Conservation (phyloP, 2,113 vertebrate genomes). For the Acinonyx jubatus region DNA sequence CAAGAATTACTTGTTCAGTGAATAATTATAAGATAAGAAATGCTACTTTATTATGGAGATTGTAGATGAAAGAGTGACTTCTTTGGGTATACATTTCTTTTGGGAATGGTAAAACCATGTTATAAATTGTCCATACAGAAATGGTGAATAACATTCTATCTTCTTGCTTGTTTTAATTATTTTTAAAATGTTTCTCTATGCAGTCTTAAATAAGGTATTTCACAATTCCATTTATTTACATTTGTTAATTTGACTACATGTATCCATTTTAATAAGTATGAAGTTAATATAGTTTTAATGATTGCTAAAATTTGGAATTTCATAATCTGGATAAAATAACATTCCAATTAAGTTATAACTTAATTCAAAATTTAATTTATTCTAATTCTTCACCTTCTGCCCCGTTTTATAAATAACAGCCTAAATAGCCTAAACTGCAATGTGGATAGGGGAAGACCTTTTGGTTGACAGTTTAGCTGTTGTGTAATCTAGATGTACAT, state of each 20-base stretch:
- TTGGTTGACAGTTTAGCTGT: background rate
- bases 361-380: background rate
- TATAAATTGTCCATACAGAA: slow-evolving; percentile 1
- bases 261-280: slow-evolving; percentile 16
- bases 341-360: background rate
- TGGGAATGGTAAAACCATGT: slow-evolving; percentile 15
- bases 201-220: slow-evolving; percentile 28
- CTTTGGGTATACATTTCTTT: background rate
- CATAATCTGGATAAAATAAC: background rate
- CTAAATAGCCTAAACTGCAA: background rate
- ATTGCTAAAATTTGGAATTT: slow-evolving; percentile 35
- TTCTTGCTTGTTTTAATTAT: background rate
- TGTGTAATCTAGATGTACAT: slow-evolving; percentile 3
- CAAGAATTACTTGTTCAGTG: slow-evolving; percentile 33
- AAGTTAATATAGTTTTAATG: slow-evolving; percentile 3
- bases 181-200: background rate
- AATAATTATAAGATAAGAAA: slow-evolving; percentile 32
- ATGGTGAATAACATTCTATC: background rate
- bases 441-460: background rate
- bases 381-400: background rate
- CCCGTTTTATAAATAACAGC: slow-evolving; percentile 10
- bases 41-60: background rate
- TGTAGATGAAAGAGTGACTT: background rate
- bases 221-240: background rate
- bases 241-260: background rate